These are phyloP conservation scores for Microtus ochrogaster DNA, from an alignment of 2,113 vertebrate genomes.

Conservation along the genomic window DNA sequence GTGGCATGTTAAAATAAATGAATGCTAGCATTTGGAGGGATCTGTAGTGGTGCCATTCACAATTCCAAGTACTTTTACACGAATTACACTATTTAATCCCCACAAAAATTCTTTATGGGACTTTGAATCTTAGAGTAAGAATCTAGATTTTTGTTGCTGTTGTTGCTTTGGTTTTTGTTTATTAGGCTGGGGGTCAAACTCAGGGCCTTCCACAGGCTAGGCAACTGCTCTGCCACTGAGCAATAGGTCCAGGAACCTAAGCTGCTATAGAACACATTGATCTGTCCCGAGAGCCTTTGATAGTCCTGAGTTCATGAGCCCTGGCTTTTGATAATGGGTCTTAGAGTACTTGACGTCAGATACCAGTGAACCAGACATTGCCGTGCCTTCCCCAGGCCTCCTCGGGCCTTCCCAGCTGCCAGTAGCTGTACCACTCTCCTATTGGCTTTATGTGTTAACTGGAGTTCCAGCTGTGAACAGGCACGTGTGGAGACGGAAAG, in stretches of 20 bases:
- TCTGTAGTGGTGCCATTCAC: neutral
- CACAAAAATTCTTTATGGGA: neutral
- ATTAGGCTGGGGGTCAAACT: neutral
- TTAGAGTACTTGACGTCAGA: neutral
- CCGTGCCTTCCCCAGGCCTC: neutral
- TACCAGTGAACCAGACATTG: neutral
- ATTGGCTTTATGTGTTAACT: neutral
- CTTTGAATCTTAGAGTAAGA: neutral
- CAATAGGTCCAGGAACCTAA: neutral
- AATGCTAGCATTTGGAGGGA: neutral
- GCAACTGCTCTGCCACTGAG: neutral
- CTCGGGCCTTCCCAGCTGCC: neutral
- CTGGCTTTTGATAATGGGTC: constrained; percentile 17
- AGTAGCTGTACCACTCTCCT: neutral
- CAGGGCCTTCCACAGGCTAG: neutral
- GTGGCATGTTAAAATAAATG: neutral
- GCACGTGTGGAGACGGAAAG: neutral
- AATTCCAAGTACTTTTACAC: neutral
- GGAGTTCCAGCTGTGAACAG: neutral
- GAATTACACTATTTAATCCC: neutral
- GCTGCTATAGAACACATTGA: neutral
- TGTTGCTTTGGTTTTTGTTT: neutral
- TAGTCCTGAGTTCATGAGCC: neutral
- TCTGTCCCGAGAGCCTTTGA: constrained; percentile 25
- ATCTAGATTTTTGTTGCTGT: neutral